Percentiles rank a stretch among this genome's conserved stretches.
These are phyloP conservation scores for Rhagoletis zephyria DNA, from an alignment of 1,140 invertebrate species.

Conservation along the genomic window DNA sequence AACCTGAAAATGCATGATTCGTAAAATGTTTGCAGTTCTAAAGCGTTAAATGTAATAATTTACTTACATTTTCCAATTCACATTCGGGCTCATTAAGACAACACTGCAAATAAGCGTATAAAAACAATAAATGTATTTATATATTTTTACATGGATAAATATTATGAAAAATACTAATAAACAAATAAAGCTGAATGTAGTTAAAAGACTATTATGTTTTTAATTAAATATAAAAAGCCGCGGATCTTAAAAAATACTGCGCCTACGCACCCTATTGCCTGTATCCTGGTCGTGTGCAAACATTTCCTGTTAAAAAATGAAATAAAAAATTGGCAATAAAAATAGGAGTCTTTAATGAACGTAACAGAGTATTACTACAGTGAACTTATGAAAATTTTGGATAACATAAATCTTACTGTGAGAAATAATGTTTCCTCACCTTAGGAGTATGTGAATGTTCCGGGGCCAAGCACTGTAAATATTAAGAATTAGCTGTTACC, in stretches of 20 bases:
- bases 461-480: background rate
- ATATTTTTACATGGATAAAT: background rate
- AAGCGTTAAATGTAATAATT: background rate
- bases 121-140: background rate
- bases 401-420: too few relatives aligned
- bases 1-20: slow-evolving; percentile 23
- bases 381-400: too few relatives aligned
- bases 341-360: too few relatives aligned
- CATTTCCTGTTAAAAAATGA: background rate
- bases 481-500: background rate
- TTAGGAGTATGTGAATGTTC: background rate
- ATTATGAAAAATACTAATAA: background rate
- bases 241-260: slow-evolving; percentile 32
- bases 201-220: background rate
- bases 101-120: slow-evolving; percentile 36
- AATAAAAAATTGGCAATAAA: background rate
- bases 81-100: slow-evolving; percentile 28
- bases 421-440: background rate
- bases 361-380: too few relatives aligned
- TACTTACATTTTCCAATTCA: slow-evolving; percentile 21
- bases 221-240: background rate
- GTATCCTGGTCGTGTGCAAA: background rate
- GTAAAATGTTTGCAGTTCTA: background rate
- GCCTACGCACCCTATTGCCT: slow-evolving; percentile 24
- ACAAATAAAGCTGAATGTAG: background rate